phyloP scores from a whole-genome alignment of 2,797 vertebrate species.

The Lepilemur septentrionalis region DNA sequence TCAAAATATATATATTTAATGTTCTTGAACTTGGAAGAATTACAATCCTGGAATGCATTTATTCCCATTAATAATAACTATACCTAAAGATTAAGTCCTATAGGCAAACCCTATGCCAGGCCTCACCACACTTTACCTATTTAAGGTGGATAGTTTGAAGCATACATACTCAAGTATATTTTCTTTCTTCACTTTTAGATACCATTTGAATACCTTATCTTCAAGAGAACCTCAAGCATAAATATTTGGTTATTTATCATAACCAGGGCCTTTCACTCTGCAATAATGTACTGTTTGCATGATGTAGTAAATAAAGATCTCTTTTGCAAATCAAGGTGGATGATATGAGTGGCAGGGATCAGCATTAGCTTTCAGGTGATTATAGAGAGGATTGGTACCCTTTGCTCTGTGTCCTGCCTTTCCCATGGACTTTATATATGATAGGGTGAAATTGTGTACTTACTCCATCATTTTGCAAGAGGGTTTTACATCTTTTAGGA shows the following conservation, averaged over 20 bases:
- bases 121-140: background rate
- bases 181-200: background rate
- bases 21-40: background rate
- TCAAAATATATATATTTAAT: conserved; percentile 38
- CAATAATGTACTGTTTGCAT: background rate
- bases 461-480: background rate
- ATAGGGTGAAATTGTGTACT: background rate
- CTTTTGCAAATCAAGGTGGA: background rate
- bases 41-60: background rate
- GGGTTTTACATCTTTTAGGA: background rate
- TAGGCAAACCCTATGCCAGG: background rate
- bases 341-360: background rate
- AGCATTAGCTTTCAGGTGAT: background rate
- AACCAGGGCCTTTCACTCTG: background rate
- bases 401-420: background rate
- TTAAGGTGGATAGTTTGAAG: background rate
- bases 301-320: background rate
- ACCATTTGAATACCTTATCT: background rate
- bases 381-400: background rate
- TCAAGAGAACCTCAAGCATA: background rate
- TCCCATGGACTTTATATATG: background rate
- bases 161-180: background rate
- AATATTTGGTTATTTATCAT: background rate
- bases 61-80: background rate
- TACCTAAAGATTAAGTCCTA: background rate